Conservation (phyloP, 2,797 vertebrate species). For the Amblyopsis hoosieri region DNA sequence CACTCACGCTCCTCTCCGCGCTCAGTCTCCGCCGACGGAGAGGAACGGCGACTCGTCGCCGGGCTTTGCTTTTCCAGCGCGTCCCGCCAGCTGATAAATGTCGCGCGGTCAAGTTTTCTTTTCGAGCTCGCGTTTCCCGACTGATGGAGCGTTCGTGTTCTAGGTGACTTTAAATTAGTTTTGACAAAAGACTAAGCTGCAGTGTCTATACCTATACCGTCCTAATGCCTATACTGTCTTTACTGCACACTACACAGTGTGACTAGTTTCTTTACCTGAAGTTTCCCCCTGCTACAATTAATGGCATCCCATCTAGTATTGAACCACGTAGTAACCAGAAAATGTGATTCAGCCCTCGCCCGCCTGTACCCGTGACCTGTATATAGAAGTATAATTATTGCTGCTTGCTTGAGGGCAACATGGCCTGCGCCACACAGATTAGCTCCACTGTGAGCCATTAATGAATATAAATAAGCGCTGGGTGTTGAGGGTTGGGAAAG, state of each 20-base stretch:
- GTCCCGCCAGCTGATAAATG: too few species aligned
- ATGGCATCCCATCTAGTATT: conserved; percentile 12
- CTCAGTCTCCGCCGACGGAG: too few species aligned
- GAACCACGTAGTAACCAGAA: conserved; percentile 24
- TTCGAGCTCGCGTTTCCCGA: too few species aligned
- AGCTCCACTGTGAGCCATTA: conserved; percentile 53
- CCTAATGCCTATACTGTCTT: not conserved
- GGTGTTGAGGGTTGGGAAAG: not conserved
- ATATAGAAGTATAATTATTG: conserved; percentile 51
- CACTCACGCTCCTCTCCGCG: not conserved
- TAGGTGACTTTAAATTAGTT: too few species aligned
- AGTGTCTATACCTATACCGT: not conserved
- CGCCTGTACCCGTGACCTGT: conserved; percentile 36
- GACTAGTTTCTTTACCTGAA: not conserved
- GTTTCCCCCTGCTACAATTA: conserved; percentile 34
- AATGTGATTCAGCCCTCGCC: conserved; percentile 19
- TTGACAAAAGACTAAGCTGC: too few species aligned
- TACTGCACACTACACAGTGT: not conserved
- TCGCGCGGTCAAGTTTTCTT: too few species aligned
- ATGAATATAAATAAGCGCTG: conserved; percentile 53
- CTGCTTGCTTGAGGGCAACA: conserved; percentile 36
- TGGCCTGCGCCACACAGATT: conserved; percentile 56
- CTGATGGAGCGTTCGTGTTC: too few species aligned
- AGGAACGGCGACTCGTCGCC: too few species aligned
- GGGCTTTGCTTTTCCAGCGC: too few species aligned